phyloP scores from a whole-genome alignment of 2,888 invertebrate species.

The Maniola hyperantus region DNA sequence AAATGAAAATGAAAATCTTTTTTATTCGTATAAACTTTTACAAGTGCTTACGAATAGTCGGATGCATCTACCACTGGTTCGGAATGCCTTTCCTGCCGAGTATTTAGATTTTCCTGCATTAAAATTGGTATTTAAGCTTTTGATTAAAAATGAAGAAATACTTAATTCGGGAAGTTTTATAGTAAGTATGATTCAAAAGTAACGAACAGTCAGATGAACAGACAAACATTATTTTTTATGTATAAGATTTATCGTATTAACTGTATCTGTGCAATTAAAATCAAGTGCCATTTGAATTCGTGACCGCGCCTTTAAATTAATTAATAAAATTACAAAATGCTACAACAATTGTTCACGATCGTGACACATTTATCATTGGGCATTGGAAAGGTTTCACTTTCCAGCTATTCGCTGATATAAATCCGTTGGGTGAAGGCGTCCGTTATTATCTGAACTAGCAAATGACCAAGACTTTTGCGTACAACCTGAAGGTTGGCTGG shows the following conservation, averaged over 20 bases:
- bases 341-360: constrained; percentile 44
- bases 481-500: constrained; percentile 4
- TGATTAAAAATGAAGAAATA: too few species aligned
- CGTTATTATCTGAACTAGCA: constrained; percentile 31
- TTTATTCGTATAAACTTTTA: too few species aligned
- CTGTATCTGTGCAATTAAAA: constrained; percentile 31
- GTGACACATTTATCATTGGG: constrained; percentile 47
- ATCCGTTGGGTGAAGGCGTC: constrained; percentile 36
- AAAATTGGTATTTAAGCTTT: too few species aligned
- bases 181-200: too few species aligned
- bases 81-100: too few species aligned
- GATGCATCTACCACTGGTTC: too few species aligned
- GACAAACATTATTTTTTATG: background rate
- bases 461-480: constrained; percentile 27
- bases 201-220: too few species aligned
- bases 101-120: too few species aligned
- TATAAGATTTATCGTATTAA: constrained; percentile 39
- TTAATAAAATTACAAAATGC: constrained; percentile 45
- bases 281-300: constrained; percentile 43
- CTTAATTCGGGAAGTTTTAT: too few species aligned
- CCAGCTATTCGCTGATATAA: constrained; percentile 41
- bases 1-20: too few species aligned
- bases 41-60: too few species aligned
- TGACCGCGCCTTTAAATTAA: constrained; percentile 44
- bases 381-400: constrained; percentile 43